phyloP scores from a whole-genome alignment of 1,140 invertebrate genomes.

The Pogonus chalceus region DNA sequence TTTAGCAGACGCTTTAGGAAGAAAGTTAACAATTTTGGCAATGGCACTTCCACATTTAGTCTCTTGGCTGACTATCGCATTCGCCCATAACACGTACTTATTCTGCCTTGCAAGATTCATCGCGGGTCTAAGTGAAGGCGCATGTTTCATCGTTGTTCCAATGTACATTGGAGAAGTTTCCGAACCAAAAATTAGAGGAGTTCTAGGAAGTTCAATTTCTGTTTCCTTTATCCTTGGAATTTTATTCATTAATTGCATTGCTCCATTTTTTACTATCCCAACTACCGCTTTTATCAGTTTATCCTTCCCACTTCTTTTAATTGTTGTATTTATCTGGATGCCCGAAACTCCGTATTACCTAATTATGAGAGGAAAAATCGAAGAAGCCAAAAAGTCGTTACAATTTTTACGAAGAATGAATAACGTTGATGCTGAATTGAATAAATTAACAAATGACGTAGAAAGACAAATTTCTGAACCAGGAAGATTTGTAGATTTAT shows the following conservation, averaged over 20 bases:
- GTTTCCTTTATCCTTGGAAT: slow-evolving; percentile 38
- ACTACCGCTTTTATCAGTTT: slow-evolving; percentile 39
- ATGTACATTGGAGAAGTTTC: slow-evolving; percentile 45
- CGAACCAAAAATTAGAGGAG: slow-evolving; percentile 43
- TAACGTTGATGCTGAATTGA: slow-evolving; percentile 67
- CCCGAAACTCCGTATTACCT: slow-evolving; percentile 86
- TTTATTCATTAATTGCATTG: slow-evolving; percentile 38
- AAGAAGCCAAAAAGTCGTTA: slow-evolving; percentile 60
- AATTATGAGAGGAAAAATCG: slow-evolving; percentile 57
- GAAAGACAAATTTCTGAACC: slow-evolving; percentile 22
- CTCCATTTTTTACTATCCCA: slow-evolving; percentile 38
- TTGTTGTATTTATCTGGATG: slow-evolving; percentile 47
- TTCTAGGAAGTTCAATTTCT: slow-evolving; percentile 43
- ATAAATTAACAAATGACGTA: slow-evolving; percentile 49
- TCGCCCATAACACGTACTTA: slow-evolving; percentile 24
- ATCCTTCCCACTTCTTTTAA: slow-evolving; percentile 37
- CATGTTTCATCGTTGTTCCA: slow-evolving; percentile 39
- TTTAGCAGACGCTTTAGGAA: slow-evolving; percentile 41
- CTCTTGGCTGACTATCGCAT: slow-evolving; percentile 46
- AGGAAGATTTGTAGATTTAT: slow-evolving; percentile 35
- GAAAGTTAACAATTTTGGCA: slow-evolving; percentile 44
- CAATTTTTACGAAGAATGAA: slow-evolving; percentile 65
- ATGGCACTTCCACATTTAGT: slow-evolving; percentile 44
- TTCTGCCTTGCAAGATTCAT: slow-evolving; percentile 40
- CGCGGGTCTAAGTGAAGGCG: slow-evolving; percentile 45